Evolutionary conservation across 1,140 invertebrate genomes (phyloP).

Genomic region (Muscidifurax raptorellus): DNA sequence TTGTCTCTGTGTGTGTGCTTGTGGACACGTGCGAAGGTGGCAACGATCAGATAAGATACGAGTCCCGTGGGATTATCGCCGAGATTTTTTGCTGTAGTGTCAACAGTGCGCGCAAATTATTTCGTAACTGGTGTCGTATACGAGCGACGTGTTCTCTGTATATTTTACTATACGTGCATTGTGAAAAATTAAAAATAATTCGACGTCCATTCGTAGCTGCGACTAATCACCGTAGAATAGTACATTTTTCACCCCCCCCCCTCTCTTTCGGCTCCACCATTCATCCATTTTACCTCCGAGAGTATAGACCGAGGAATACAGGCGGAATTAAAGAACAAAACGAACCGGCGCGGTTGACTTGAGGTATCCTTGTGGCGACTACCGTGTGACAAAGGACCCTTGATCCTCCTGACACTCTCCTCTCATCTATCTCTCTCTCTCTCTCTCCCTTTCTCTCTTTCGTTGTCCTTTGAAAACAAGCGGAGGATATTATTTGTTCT

Average conservation of each 20-base stretch:
- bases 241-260: neutral
- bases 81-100: neutral
- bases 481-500: constrained; percentile 43
- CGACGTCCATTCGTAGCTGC: neutral
- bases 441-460: neutral
- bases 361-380: constrained; percentile 17
- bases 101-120: constrained; percentile 1
- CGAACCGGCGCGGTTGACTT: neutral
- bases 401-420: constrained; percentile 26
- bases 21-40: neutral
- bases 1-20: neutral
- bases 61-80: too few relatives aligned
- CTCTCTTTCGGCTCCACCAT: neutral
- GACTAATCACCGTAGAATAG: neutral
- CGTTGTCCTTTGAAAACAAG: constrained; percentile 11
- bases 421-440: too few relatives aligned
- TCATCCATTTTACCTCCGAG: neutral
- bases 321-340: neutral
- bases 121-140: neutral
- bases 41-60: constrained; percentile 11
- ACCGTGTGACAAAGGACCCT: constrained; percentile 47
- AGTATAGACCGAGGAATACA: neutral
- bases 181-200: neutral
- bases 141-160: too few relatives aligned
- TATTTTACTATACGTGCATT: neutral